Evolutionary conservation across 2,888 invertebrate species (phyloP).

Genomic region (Acholoe squamosa): DNA sequence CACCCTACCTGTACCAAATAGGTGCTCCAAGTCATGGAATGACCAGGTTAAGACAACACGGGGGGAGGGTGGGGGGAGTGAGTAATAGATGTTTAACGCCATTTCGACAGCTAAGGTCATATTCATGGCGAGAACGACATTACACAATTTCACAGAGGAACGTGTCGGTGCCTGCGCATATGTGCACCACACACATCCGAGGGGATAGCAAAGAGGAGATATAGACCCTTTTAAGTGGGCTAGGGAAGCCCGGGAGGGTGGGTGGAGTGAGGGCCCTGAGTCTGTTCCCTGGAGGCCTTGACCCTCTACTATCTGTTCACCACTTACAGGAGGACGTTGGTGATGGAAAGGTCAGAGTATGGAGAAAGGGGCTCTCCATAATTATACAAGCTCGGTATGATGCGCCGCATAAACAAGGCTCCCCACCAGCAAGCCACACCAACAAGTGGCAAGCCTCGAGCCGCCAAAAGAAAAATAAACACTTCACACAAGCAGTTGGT

Average conservation of each 20-base stretch:
- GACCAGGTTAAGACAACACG: no score
- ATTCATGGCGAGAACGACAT: no score
- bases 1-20: no score
- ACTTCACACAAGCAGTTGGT: conserved; percentile 12
- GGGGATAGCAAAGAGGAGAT: no score
- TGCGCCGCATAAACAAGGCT: conserved; percentile 29
- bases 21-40: no score
- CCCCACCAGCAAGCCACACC: neutral
- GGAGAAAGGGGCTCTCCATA: neutral
- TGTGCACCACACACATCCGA: no score
- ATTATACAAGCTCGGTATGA: conserved; percentile 51
- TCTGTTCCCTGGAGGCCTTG: conserved; percentile 43
- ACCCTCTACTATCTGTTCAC: conserved; percentile 57
- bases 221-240: no score
- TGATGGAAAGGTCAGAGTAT: conserved; percentile 49
- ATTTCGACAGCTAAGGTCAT: no score
- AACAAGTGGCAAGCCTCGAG: conserved; percentile 30
- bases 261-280: conserved; percentile 4
- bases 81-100: no score
- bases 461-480: conserved; percentile 32
- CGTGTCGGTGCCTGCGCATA: no score
- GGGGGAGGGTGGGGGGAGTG: neutral
- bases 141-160: no score
- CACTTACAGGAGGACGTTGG: neutral
- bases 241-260: neutral